Base-by-base conservation (phyloP, 2,888 invertebrate species). In the Cephus runcator region DNA sequence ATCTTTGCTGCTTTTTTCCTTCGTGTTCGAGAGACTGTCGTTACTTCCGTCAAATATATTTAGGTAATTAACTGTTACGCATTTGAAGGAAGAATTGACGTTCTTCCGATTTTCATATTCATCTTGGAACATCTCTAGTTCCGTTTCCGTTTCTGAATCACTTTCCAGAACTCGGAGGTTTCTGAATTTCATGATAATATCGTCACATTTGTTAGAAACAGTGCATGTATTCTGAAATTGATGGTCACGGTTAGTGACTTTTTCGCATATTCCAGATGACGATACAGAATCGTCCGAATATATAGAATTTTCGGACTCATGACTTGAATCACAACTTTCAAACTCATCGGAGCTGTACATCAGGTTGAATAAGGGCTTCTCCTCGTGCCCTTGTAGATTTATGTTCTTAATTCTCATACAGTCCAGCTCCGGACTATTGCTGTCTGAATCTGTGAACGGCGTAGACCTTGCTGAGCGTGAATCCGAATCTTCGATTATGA, bases 161-260 rank as follows among this genome's bases (percentile, higher is more conserved):
- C 73, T 79, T 73, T 76, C 35, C 9, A 80, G 81, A 40, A 82
- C 80, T 75, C 78, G 81, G 9, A 86, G 76, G 2, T 77, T 81
- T 11, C 82, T 82, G 2, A 88, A 84, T 34, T 83, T 84, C 34
- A 81, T 83, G 75, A 85, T 87, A 12, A 88, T 84, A 11, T 86
- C 83, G 33, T 87, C 83, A 68, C 84, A 83, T 6, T 83, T 81
- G 12, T 73, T 79, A 4, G 56, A 31, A 12, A 69, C 75, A 1
- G 23, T 15, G 75, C 3, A 3, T 9, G 6, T 33, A 1, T 4
- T 71, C n/a, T 15, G 71, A 15, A 31, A 31, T 2, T 71, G n/a
- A 31, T 31, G 1, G 0, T 31, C 30, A 23, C 15, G 31, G 12
- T 11, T 15, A 31, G 12, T 15, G 15, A 6, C 30, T 34, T 31